phyloP scores from a whole-genome alignment of 1,140 invertebrate species.

The Panagrolaimus sp. region DNA sequence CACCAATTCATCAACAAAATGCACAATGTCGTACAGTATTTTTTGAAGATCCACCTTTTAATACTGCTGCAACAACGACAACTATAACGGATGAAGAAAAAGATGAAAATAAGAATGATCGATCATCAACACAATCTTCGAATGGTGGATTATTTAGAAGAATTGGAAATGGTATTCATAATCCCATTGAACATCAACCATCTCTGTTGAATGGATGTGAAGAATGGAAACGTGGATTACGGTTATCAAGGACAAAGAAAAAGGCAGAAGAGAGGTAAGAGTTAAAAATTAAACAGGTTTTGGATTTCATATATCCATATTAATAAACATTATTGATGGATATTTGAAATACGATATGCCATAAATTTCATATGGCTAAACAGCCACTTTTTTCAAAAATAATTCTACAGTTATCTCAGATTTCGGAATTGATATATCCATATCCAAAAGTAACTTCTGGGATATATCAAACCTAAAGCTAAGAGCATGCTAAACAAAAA shows the following conservation, averaged over 20 bases:
- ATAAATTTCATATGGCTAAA: no score
- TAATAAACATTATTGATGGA: no score
- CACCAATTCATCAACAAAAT: neutral
- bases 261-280: conserved; percentile 11
- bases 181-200: neutral
- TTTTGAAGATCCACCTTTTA: neutral
- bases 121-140: neutral
- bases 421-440: no score
- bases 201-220: conserved; percentile 5
- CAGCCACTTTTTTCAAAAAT: no score
- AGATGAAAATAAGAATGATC: neutral
- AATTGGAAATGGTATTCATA: neutral
- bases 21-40: neutral
- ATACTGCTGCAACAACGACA: no score
- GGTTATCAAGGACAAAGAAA: conserved; percentile 5
- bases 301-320: no score
- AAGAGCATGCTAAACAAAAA: no score
- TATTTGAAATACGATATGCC: no score
- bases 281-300: no score
- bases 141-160: neutral
- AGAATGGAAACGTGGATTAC: conserved; percentile 7
- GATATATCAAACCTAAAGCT: no score
- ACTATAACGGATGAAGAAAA: neutral
- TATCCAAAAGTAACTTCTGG: no score
- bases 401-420: no score